Evolutionary conservation across 1,140 invertebrate species (phyloP).

Genomic region (Temnothorax nylanderi): DNA sequence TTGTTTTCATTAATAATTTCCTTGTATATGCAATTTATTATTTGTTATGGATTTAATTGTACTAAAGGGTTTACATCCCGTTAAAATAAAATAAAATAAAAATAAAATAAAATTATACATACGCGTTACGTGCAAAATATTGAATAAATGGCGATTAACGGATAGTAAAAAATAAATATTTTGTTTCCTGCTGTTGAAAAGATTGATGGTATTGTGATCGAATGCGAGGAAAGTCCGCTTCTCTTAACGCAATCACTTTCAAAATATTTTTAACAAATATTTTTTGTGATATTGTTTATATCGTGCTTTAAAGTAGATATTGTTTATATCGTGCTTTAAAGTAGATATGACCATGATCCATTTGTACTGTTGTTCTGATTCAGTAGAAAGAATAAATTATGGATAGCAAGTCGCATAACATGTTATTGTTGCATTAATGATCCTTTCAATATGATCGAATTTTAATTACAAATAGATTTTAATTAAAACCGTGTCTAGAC

Average conservation of each 20-base stretch:
- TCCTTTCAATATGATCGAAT: not conserved
- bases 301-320: not conserved
- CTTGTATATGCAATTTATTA: too few species aligned
- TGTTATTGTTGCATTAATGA: not conserved
- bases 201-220: not conserved
- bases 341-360: not conserved
- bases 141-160: not conserved
- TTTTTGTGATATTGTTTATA: not conserved
- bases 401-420: not conserved
- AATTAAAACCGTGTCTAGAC: not conserved
- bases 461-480: slow-evolving; percentile 7
- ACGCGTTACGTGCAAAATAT: not conserved
- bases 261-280: not conserved
- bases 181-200: not conserved
- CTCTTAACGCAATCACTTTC: not conserved
- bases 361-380: not conserved
- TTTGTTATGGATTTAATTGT: too few species aligned
- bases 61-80: too few species aligned
- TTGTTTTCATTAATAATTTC: too few species aligned
- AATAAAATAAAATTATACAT: too few species aligned
- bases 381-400: slow-evolving; percentile 16
- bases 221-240: not conserved
- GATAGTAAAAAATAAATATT: not conserved
- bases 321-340: not conserved
- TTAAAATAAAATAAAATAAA: too few species aligned